phyloP scores from a whole-genome alignment of 2,797 vertebrate genomes.

The Carcharodon carcharias region DNA sequence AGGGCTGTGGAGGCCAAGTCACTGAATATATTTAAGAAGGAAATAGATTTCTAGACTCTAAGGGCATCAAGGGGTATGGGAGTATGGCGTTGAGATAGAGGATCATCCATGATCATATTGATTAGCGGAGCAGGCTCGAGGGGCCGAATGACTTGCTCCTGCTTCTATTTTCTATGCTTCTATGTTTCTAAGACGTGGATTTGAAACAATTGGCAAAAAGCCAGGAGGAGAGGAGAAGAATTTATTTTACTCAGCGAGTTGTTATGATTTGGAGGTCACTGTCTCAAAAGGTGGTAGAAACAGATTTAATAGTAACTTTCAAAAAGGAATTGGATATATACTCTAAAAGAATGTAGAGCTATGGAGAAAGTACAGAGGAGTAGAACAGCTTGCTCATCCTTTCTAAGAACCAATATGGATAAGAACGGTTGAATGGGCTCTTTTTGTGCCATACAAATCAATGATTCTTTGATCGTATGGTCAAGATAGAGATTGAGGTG shows the following conservation, averaged over 20 bases:
- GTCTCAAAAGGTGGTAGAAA: background rate
- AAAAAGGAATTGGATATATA: background rate
- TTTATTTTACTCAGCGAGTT: background rate
- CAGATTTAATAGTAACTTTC: background rate
- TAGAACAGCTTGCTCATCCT: background rate
- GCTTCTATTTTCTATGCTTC: no score
- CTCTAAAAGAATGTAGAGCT: background rate
- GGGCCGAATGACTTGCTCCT: no score
- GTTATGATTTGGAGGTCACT: background rate
- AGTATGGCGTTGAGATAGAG: no score
- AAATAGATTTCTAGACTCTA: no score
- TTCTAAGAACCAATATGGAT: background rate
- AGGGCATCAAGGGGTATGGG: no score
- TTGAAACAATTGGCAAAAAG: background rate
- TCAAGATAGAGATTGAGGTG: background rate
- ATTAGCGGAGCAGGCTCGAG: no score
- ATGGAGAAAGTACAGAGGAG: background rate
- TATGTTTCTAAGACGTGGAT: no score
- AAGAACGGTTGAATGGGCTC: background rate
- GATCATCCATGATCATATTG: no score
- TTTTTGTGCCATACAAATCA: background rate
- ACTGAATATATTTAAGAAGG: no score
- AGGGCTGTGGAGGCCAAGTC: no score
- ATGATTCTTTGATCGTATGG: background rate
- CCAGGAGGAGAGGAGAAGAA: background rate